Evolutionary conservation across 2,888 invertebrate genomes (phyloP).

Genomic region (Dusona sp.): DNA sequence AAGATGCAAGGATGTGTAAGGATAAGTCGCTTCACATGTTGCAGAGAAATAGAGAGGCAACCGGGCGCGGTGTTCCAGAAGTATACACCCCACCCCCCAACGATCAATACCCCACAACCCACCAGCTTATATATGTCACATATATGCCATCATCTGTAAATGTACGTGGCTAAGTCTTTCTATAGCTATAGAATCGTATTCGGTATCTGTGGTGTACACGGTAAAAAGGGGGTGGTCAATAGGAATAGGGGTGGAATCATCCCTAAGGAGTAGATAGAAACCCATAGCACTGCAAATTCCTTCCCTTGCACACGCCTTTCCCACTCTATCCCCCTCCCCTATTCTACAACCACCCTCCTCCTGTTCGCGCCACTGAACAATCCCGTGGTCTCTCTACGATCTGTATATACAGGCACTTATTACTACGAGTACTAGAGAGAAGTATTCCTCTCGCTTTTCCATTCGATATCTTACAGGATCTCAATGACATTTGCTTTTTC

Average conservation of each 20-base stretch:
- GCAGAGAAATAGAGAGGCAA: slow-evolving; percentile 78
- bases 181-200: slow-evolving; percentile 74
- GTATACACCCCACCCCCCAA: slow-evolving; percentile 69
- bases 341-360: slow-evolving; percentile 45
- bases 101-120: slow-evolving; percentile 83
- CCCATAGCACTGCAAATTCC: slow-evolving; percentile 80
- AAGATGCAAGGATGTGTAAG: slow-evolving; percentile 79
- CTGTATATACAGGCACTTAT: slow-evolving; percentile 73
- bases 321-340: slow-evolving; percentile 23
- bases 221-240: slow-evolving; percentile 78
- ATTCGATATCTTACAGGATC: slow-evolving; percentile 48
- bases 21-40: slow-evolving; percentile 80
- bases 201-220: slow-evolving; percentile 76
- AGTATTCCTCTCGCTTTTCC: slow-evolving; percentile 31
- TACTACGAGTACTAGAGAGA: slow-evolving; percentile 55
- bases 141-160: slow-evolving; percentile 75
- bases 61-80: slow-evolving; percentile 48
- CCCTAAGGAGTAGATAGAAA: slow-evolving; percentile 83
- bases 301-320: slow-evolving; percentile 75
- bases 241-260: slow-evolving; percentile 83
- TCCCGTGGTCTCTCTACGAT: slow-evolving; percentile 79
- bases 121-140: slow-evolving; percentile 74
- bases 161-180: slow-evolving; percentile 69
- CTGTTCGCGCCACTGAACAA: slow-evolving; percentile 68
- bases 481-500: slow-evolving; percentile 53